These are phyloP conservation scores for Andrena haemorrhoa DNA, from an alignment of 2,888 invertebrate species.

Conservation along the genomic window DNA sequence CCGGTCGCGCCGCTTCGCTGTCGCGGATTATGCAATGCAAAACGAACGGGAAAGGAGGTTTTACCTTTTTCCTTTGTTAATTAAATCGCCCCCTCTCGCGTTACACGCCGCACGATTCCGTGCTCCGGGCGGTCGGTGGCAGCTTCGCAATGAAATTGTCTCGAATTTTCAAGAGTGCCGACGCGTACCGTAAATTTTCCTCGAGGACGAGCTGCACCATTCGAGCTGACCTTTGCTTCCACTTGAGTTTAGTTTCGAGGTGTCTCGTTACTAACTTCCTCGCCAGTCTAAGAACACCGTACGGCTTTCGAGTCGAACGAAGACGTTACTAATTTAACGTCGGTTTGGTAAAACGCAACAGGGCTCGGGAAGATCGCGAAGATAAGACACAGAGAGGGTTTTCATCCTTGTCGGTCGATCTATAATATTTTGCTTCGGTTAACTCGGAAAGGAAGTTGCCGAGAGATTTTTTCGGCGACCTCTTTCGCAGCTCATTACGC, in stretches of 20 bases:
- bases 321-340: neutral
- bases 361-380: too few species aligned
- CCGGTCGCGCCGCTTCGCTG: conserved; percentile 45
- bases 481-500: neutral
- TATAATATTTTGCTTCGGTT: neutral
- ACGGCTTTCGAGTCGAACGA: neutral
- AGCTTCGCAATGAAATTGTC: conserved; percentile 25
- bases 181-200: conserved; percentile 2
- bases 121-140: neutral
- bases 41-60: conserved; percentile 55
- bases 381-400: too few species aligned
- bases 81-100: conserved; percentile 37
- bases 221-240: conserved; percentile 14
- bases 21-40: conserved; percentile 58
- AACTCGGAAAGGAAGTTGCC: neutral
- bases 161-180: neutral
- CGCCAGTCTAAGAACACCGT: neutral
- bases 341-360: too few species aligned
- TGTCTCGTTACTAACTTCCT: conserved; percentile 20
- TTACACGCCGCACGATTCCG: conserved; percentile 23
- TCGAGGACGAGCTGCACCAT: neutral
- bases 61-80: conserved; percentile 47
- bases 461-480: neutral
- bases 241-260: conserved; percentile 7
- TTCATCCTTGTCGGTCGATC: neutral